These are phyloP conservation scores for Drosophila percnosoma DNA, from an alignment of 2,888 invertebrate genomes.

Conservation along the genomic window DNA sequence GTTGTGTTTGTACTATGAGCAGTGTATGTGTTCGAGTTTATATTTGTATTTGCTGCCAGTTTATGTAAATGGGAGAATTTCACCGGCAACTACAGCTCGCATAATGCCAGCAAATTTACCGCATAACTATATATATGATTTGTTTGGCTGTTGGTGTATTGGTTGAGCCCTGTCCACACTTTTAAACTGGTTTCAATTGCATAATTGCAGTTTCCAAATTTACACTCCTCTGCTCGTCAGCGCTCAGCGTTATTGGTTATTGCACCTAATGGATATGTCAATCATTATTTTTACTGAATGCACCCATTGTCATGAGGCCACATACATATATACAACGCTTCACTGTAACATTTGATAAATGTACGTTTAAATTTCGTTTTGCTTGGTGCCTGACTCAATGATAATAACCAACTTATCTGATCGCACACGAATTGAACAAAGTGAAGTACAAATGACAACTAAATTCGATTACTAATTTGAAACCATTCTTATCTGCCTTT, in stretches of 20 bases:
- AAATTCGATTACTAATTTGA: background rate
- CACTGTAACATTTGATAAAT: slow-evolving; percentile 46
- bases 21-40: slow-evolving; percentile 13
- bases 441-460: background rate
- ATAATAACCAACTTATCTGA: slow-evolving; percentile 32
- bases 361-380: slow-evolving; percentile 7
- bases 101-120: slow-evolving; percentile 45
- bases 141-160: slow-evolving; percentile 35
- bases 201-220: slow-evolving; percentile 55
- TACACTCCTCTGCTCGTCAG: slow-evolving; percentile 45
- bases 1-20: slow-evolving; percentile 9
- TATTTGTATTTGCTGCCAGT: slow-evolving; percentile 18
- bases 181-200: slow-evolving; percentile 11
- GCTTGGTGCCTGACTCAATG: background rate
- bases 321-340: slow-evolving; percentile 18
- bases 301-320: slow-evolving; percentile 47
- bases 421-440: slow-evolving; percentile 13
- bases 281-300: slow-evolving; percentile 69
- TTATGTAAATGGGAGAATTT: slow-evolving; percentile 43
- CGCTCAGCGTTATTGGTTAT: slow-evolving; percentile 22
- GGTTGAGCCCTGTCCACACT: slow-evolving; percentile 6
- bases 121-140: slow-evolving; percentile 41
- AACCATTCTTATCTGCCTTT: background rate
- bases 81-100: slow-evolving; percentile 23
- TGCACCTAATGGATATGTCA: slow-evolving; percentile 61